Base-by-base conservation (phyloP, 2,888 invertebrate species). In the Microplitis manilae region DNA sequence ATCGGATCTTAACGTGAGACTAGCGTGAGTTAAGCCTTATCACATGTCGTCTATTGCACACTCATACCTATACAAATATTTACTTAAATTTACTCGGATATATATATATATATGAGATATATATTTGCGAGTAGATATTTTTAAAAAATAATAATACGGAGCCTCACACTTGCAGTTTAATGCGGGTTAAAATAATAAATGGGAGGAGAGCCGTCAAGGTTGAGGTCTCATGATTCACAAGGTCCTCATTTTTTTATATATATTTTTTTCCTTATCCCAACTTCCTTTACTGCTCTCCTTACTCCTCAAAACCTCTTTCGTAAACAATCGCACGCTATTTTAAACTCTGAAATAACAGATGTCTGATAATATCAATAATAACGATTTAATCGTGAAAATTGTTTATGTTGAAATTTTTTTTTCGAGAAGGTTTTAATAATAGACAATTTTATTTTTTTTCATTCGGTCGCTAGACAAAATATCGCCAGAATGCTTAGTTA, bases 21-120 rank as follows among this genome's bases (percentile, higher is more conserved):
- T 87, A 80, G 86, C 87, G 87, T 87, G 87, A 83, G 8, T 13
- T 13, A 13, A 50, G 79, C 76, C 83, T 86, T 87, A 87, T 87
- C 87, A 80, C 64, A 41, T 40, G 68, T 68, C 78, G 77, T 73
- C 76, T 79, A 78, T 68, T 75, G 76, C 77, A 73, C 77, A 75
- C 65, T 71, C 75, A 9, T 30, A 59, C 70, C 17, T 60, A 8
- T 30, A 30, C 30, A 4, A 30, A 30, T 30, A 30, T 30, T 30
- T 30, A 30, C 30, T 30, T 30, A 30, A 30, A 30, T 30, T 30
- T 30, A 30, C 30, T 30, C 30, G 4, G 30, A 20, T n/a, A n/a
- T n/a, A n/a, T n/a, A n/a, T 30, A 4, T 30, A 30, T 30, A 30
- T 30, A 30, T 30, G 30, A 30, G 2, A 30, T 30, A 30, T 30